Conservation (phyloP, 2,888 invertebrate species). For the Prostheceraeus crozeri region DNA sequence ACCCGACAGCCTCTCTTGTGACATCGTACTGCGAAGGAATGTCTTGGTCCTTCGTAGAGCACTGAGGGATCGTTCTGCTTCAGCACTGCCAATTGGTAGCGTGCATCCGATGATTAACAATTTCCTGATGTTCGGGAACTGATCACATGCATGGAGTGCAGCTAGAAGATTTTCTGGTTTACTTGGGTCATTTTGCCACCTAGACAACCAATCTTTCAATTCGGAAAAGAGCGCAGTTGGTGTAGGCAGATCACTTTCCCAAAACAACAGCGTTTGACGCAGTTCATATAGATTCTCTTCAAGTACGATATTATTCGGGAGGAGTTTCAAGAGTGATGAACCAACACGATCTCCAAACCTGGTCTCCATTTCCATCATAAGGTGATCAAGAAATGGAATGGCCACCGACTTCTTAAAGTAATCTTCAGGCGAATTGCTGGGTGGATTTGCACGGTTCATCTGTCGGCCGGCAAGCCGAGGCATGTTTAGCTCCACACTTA, state of each 20-base stretch:
- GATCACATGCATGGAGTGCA: slow-evolving; percentile 19
- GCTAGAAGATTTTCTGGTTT: slow-evolving; percentile 26
- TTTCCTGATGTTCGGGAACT: slow-evolving; percentile 29
- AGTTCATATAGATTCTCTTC: slow-evolving; percentile 16
- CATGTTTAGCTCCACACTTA: slow-evolving; percentile 17
- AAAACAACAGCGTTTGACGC: slow-evolving; percentile 30
- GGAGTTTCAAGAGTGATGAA: slow-evolving; percentile 10
- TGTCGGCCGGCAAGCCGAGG: slow-evolving; percentile 15
- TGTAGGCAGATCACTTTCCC: slow-evolving; percentile 25
- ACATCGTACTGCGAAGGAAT: slow-evolving; percentile 25
- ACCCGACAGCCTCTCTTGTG: slow-evolving; percentile 29
- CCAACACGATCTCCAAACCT: slow-evolving; percentile 22
- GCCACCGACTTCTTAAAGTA: slow-evolving; percentile 24
- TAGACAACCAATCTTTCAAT: slow-evolving; percentile 13
- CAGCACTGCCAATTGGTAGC: slow-evolving; percentile 23
- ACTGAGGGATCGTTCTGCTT: slow-evolving; percentile 28
- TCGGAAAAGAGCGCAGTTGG: slow-evolving; percentile 21
- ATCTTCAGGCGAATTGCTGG: slow-evolving; percentile 11
- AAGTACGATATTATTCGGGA: slow-evolving; percentile 19
- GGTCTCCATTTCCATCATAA: slow-evolving; percentile 22
- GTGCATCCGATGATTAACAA: slow-evolving; percentile 30
- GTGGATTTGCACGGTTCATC: slow-evolving; percentile 17
- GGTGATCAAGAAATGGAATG: slow-evolving; percentile 29
- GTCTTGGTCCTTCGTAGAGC: slow-evolving; percentile 23
- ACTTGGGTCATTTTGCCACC: slow-evolving; percentile 2